Percentiles rank a stretch among this genome's conserved stretches.
Evolutionary conservation across 2,113 vertebrate species (phyloP).

Genomic region (Arvicanthis niloticus): DNA sequence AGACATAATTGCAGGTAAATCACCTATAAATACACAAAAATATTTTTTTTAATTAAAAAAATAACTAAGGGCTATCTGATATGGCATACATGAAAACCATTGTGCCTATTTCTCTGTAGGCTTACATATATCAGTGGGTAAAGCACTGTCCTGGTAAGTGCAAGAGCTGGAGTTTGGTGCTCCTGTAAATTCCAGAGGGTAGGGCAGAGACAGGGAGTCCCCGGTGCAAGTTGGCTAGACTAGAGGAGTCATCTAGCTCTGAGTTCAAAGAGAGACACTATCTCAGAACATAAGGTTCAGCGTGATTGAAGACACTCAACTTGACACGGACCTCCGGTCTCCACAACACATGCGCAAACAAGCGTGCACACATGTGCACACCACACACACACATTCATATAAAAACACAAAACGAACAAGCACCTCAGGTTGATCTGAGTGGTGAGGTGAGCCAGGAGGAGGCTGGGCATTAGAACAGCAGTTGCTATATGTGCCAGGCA

Average conservation of each 20-base stretch:
- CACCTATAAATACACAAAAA: too few relatives aligned
- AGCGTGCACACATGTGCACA: not conserved
- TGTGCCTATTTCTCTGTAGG: not conserved
- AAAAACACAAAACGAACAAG: not conserved
- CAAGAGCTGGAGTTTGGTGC: too few relatives aligned
- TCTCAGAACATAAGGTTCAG: not conserved
- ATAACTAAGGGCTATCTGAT: not conserved
- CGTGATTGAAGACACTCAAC: not conserved
- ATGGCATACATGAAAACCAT: not conserved
- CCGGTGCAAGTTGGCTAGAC: not conserved
- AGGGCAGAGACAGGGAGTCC: not conserved
- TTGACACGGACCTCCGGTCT: not conserved
- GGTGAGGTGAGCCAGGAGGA: not conserved
- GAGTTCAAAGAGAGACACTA: not conserved
- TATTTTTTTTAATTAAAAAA: not conserved
- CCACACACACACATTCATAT: not conserved
- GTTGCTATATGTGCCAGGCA: not conserved
- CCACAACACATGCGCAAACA: not conserved
- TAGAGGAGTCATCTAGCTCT: not conserved
- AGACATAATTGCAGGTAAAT: not conserved
- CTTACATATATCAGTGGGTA: not conserved
- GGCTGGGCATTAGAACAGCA: not conserved
- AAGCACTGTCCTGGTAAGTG: not conserved
- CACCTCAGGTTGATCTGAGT: not conserved
- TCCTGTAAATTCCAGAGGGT: not conserved